Evolutionary conservation across 2,113 vertebrate species (phyloP).

Genomic region (Brachyhypopomus occidentalis): DNA sequence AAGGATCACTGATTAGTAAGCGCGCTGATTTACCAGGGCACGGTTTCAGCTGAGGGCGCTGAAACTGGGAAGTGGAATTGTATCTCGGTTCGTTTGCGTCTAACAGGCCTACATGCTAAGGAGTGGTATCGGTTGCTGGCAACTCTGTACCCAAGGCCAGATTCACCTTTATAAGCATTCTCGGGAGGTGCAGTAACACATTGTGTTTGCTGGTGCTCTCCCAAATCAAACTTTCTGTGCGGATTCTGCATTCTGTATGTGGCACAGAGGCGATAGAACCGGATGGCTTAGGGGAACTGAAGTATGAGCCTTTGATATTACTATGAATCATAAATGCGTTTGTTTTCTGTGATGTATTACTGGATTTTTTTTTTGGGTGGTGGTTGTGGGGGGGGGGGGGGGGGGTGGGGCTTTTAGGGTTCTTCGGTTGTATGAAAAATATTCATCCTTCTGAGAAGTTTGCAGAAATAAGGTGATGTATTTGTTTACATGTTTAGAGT

Average conservation of each 20-base stretch:
- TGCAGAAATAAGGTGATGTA: background rate
- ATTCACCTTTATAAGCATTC: background rate
- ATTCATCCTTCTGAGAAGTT: background rate
- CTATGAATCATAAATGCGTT: conserved; percentile 14
- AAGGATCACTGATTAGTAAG: background rate
- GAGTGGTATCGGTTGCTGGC: background rate
- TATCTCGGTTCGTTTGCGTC: background rate
- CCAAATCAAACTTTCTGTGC: background rate
- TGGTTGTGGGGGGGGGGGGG: too few relatives aligned
- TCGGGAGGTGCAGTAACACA: background rate
- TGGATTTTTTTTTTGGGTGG: background rate
- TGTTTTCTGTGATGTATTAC: conserved; percentile 9
- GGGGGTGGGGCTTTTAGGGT: background rate
- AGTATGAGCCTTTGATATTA: conserved; percentile 1
- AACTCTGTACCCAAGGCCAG: background rate
- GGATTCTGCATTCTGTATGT: background rate
- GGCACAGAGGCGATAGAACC: background rate
- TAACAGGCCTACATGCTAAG: conserved; percentile 14
- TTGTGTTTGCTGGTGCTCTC: background rate
- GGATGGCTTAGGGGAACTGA: background rate
- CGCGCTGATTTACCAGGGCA: too few relatives aligned
- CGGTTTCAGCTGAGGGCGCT: background rate
- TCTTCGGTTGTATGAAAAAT: background rate
- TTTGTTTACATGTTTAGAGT: background rate
- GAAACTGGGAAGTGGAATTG: conserved; percentile 11